phyloP scores from a whole-genome alignment of 2,888 invertebrate genomes.

The Troides oblongomaculatus region DNA sequence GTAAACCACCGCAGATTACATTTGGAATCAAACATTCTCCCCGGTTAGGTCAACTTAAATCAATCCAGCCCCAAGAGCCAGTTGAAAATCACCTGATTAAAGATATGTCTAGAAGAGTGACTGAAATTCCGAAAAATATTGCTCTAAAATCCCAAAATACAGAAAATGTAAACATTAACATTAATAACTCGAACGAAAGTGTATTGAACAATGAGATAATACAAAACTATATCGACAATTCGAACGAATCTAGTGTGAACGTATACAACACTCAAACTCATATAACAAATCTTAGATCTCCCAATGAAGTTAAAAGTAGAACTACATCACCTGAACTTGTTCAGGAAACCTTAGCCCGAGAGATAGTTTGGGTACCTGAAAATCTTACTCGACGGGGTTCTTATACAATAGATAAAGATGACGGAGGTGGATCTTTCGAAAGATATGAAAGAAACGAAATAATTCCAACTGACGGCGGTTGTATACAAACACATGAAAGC shows the following conservation, averaged over 20 bases:
- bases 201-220: constrained; percentile 34
- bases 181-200: constrained; percentile 32
- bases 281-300: constrained; percentile 62
- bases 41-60: constrained; percentile 79
- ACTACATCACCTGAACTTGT: constrained; percentile 67
- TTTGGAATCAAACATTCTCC: constrained; percentile 95
- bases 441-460: constrained; percentile 61
- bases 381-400: constrained; percentile 64
- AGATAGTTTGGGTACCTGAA: constrained; percentile 71
- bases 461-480: constrained; percentile 63
- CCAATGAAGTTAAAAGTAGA: constrained; percentile 58
- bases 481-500: constrained; percentile 52
- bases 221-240: constrained; percentile 33
- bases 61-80: constrained; percentile 46
- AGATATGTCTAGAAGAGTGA: constrained; percentile 28
- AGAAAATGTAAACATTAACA: not conserved
- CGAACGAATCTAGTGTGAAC: constrained; percentile 35
- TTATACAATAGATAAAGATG: constrained; percentile 67
- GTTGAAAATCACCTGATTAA: constrained; percentile 36
- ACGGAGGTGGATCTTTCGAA: constrained; percentile 56
- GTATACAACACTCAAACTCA: constrained; percentile 48
- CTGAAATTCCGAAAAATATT: constrained; percentile 27
- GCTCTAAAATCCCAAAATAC: constrained; percentile 20
- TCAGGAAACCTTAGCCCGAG: constrained; percentile 64
- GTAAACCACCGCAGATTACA: constrained; percentile 76